Conservation (phyloP, 1,140 invertebrate genomes). For the Magallana angulata region DNA sequence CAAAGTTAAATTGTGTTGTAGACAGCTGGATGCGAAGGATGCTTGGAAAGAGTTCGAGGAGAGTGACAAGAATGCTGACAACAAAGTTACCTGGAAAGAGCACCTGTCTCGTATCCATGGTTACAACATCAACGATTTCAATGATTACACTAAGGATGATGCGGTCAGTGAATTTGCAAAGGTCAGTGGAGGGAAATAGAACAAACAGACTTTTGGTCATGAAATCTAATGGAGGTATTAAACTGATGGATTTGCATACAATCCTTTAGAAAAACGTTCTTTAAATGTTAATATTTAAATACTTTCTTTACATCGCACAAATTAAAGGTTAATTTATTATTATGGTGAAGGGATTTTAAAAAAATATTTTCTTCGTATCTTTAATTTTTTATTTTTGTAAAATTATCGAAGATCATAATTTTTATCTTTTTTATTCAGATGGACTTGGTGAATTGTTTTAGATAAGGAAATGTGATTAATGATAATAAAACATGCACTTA, state of each 20-base stretch:
- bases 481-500: too few relatives aligned
- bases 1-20: conserved; percentile 47
- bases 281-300: too few relatives aligned
- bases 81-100: conserved; percentile 91
- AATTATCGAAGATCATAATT: background rate
- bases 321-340: too few relatives aligned
- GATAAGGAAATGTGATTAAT: too few relatives aligned
- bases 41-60: conserved; percentile 69
- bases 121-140: conserved; percentile 81
- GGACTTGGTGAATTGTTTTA: background rate
- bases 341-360: background rate
- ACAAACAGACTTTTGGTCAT: too few relatives aligned
- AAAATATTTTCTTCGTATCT: background rate
- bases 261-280: too few relatives aligned
- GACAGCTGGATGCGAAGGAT: conserved; percentile 76
- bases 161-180: conserved; percentile 60
- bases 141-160: conserved; percentile 62
- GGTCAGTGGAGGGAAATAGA: conserved; percentile 20
- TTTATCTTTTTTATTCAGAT: background rate
- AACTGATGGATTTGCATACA: too few relatives aligned
- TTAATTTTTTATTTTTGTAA: background rate
- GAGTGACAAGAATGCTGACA: conserved; percentile 86
- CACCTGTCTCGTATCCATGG: conserved; percentile 91
- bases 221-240: too few relatives aligned
- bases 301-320: too few relatives aligned